phyloP scores from a whole-genome alignment of 2,113 vertebrate species.

The Oceanites oceanicus region DNA sequence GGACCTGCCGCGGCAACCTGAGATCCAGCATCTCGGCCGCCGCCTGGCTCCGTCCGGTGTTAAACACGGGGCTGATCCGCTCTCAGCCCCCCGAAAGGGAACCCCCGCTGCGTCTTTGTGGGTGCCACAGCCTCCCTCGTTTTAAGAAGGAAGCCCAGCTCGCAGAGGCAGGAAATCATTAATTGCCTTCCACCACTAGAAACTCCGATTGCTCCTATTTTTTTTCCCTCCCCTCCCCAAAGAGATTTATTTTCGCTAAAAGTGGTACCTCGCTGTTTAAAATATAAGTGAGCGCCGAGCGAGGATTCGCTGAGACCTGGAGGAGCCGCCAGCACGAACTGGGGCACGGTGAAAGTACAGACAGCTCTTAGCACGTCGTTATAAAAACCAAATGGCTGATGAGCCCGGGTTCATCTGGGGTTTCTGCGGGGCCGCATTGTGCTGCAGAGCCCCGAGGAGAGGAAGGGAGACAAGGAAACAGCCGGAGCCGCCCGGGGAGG shows the following conservation, averaged over 20 bases:
- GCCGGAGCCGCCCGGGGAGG: not conserved
- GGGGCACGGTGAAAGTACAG: constrained; percentile 11
- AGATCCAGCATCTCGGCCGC: not conserved
- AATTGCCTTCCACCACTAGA: not conserved
- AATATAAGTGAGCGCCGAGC: not conserved
- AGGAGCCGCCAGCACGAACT: not conserved
- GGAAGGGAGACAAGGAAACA: not conserved
- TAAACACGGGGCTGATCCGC: not conserved
- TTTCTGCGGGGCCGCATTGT: not conserved
- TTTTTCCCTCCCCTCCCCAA: too few relatives aligned
- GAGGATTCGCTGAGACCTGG: not conserved
- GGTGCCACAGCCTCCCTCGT: not conserved
- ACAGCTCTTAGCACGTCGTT: not conserved
- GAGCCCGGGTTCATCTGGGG: constrained; percentile 12
- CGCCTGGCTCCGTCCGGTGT: accelerated
- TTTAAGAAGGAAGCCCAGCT: not conserved
- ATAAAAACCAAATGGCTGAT: not conserved
- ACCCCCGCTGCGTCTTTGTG: not conserved
- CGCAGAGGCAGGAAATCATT: not conserved
- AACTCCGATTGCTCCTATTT: not conserved
- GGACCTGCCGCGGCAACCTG: not conserved
- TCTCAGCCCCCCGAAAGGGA: not conserved
- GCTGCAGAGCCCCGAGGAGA: not conserved
- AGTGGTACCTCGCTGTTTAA: not conserved
- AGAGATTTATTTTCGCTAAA: not conserved